Evolutionary conservation across 2,888 invertebrate genomes (phyloP).

Genomic region (Boloria euphrosyne): DNA sequence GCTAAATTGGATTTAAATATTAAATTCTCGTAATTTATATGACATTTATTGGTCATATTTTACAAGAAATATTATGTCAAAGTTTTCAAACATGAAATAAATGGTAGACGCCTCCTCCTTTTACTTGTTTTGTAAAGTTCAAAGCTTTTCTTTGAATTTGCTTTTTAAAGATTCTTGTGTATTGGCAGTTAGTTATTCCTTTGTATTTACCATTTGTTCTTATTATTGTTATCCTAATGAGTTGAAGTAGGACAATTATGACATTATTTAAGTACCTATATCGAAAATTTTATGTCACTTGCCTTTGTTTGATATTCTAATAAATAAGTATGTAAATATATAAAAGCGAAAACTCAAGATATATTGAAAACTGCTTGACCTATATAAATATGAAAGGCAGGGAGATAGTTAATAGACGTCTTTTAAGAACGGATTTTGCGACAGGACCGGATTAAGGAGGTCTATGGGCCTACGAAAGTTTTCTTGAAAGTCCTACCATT

Average conservation of each 20-base stretch:
- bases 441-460: too few species aligned
- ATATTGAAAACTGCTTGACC: too few species aligned
- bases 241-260: conserved; percentile 11
- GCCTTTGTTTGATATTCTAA: neutral
- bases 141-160: conserved; percentile 22
- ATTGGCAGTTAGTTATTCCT: conserved; percentile 11
- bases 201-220: conserved; percentile 14
- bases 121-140: conserved; percentile 22
- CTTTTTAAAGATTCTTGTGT: conserved; percentile 17
- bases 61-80: conserved; percentile 22
- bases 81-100: conserved; percentile 16
- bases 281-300: neutral
- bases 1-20: too few species aligned
- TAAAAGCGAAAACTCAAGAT: too few species aligned
- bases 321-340: neutral
- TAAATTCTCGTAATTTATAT: neutral
- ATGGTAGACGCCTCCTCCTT: conserved; percentile 12
- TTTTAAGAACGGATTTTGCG: too few species aligned
- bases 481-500: too few species aligned
- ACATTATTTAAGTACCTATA: conserved; percentile 10
- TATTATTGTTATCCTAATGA: conserved; percentile 15
- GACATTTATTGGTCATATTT: conserved; percentile 18
- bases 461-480: too few species aligned
- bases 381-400: too few species aligned
- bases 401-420: too few species aligned